Percentiles rank a stretch among this genome's conserved stretches.
Evolutionary conservation across 2,888 invertebrate genomes (phyloP).

Genomic region (Apeira syringaria): DNA sequence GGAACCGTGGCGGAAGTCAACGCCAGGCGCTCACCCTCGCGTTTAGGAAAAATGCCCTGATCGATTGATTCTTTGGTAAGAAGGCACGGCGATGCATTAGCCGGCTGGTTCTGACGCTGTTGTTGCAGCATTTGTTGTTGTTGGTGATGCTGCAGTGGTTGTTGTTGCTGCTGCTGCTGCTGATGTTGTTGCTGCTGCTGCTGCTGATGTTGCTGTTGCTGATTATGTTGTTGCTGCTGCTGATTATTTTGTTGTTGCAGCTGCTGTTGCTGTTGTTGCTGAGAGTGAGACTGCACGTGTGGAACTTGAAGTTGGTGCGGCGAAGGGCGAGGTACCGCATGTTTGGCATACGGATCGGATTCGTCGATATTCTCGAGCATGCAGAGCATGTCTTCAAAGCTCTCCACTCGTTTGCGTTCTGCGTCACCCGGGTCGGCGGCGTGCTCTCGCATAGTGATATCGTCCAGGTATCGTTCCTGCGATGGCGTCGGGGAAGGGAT

Average conservation of each 20-base stretch:
- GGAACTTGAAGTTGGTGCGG: slow-evolving; percentile 29
- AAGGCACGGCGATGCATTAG: slow-evolving; percentile 24
- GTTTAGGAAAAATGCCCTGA: slow-evolving; percentile 46
- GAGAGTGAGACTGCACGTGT: not conserved
- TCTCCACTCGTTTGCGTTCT: slow-evolving; percentile 84
- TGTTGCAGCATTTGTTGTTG: too few relatives aligned
- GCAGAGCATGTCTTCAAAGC: slow-evolving; percentile 87
- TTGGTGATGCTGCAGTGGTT: too few relatives aligned
- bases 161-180: too few relatives aligned
- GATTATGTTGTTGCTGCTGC: too few relatives aligned
- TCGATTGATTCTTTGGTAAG: slow-evolving; percentile 32
- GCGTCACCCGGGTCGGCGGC: slow-evolving; percentile 77
- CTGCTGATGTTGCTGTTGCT: too few relatives aligned
- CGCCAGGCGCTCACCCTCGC: slow-evolving; percentile 60
- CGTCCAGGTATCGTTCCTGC: slow-evolving; percentile 85
- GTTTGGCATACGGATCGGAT: slow-evolving; percentile 21
- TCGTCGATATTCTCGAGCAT: slow-evolving; percentile 85
- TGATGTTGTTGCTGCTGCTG: not conserved
- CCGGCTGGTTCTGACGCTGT: not conserved
- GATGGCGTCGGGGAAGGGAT: slow-evolving; percentile 87
- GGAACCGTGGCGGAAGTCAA: slow-evolving; percentile 83
- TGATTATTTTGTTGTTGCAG: too few relatives aligned
- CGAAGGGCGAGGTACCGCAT: slow-evolving; percentile 19
- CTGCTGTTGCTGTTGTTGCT: not conserved
- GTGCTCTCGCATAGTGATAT: slow-evolving; percentile 85